These are phyloP conservation scores for Odontomachus brunneus DNA, from an alignment of 1,140 invertebrate species.

Conservation along the genomic window DNA sequence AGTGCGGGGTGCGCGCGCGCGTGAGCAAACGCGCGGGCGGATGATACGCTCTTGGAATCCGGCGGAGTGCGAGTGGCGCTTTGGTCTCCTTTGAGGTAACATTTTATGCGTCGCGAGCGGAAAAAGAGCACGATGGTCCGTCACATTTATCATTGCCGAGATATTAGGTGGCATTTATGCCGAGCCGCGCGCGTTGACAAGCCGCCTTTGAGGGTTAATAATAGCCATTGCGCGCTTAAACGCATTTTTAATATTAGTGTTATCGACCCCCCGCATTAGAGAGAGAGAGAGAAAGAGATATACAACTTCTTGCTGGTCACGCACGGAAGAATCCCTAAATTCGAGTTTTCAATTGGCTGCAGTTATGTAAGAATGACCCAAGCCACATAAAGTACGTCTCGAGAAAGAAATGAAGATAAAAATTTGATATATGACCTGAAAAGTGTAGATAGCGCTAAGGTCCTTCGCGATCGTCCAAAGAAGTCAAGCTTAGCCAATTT, in stretches of 20 bases:
- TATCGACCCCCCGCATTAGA: not conserved
- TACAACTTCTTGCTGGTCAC: too few species aligned
- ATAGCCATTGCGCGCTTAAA: constrained; percentile 46
- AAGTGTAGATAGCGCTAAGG: too few species aligned
- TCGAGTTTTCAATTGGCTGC: too few species aligned
- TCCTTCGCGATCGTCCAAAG: too few species aligned
- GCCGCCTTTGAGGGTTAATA: constrained; percentile 56
- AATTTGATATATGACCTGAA: too few species aligned
- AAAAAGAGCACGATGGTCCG: constrained; percentile 49
- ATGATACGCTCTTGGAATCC: constrained; percentile 48
- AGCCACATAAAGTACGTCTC: too few species aligned
- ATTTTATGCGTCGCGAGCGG: constrained; percentile 34
- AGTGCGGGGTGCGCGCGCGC: constrained; percentile 13
- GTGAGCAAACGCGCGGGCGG: constrained; percentile 41
- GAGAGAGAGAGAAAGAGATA: not conserved
- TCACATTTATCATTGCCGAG: constrained; percentile 60
- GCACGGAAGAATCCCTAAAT: too few species aligned
- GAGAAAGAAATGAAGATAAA: too few species aligned
- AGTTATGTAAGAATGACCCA: too few species aligned
- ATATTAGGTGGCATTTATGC: constrained; percentile 58
- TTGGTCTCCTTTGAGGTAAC: constrained; percentile 55
- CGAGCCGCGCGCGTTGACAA: constrained; percentile 50
- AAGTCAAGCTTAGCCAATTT: too few species aligned
- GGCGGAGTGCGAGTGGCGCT: constrained; percentile 21
- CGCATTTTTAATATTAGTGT: constrained; percentile 46